A percentile compares a stretch with the other conserved stretches of the same genome.
Conservation (phyloP, 2,113 vertebrate genomes). For the Anoplopoma fimbria region DNA sequence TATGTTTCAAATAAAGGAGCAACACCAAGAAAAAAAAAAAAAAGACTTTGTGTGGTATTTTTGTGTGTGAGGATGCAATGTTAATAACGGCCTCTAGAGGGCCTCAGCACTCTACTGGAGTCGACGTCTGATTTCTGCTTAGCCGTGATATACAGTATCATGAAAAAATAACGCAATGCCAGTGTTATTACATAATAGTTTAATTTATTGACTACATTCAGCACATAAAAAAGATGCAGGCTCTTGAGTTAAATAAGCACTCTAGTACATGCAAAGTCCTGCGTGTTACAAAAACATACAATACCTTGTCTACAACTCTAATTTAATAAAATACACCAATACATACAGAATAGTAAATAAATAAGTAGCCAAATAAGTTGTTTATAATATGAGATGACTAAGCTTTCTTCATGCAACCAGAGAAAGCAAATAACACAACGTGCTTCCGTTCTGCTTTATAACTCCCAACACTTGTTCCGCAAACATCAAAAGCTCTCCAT, state of each 20-base stretch:
- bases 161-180: background rate
- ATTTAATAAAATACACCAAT: constrained; percentile 22
- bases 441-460: constrained; percentile 7
- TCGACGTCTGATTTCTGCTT: background rate
- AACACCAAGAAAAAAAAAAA: constrained; percentile 51
- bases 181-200: constrained; percentile 32
- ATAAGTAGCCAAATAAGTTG: background rate
- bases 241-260: constrained; percentile 31
- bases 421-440: constrained; percentile 32
- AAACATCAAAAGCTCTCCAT: constrained; percentile 33
- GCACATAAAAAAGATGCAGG: constrained; percentile 67
- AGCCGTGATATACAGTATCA: background rate
- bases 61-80: constrained; percentile 4
- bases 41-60: background rate
- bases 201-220: constrained; percentile 64
- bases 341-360: constrained; percentile 18
- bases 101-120: background rate
- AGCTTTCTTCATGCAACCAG: constrained; percentile 42
- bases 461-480: constrained; percentile 52
- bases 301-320: background rate
- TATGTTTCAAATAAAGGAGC: constrained; percentile 82
- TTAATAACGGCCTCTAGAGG: constrained; percentile 16
- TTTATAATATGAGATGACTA: constrained; percentile 1
- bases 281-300: constrained; percentile 24
- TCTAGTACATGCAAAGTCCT: constrained; percentile 27